A percentile compares a stretch with the other conserved stretches of the same genome.
Conservation (phyloP, 2,888 invertebrate species). For the Mimas tiliae region DNA sequence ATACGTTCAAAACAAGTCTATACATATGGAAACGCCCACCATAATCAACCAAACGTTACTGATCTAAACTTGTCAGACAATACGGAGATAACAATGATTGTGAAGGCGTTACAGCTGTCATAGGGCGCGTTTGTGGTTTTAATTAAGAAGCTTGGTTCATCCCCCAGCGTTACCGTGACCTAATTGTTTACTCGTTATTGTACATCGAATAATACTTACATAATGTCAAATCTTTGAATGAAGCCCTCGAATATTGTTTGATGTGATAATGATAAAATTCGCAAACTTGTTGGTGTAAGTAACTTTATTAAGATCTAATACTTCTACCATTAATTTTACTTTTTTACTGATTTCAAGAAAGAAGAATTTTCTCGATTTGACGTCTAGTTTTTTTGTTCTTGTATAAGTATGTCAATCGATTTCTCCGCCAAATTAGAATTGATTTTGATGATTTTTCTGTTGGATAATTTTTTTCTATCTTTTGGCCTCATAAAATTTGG, state of each 20-base stretch:
- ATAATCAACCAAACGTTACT: background rate
- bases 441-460: too few species aligned
- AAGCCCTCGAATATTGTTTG: conserved; percentile 28
- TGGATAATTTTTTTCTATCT: too few species aligned
- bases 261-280: conserved; percentile 26
- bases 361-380: too few species aligned
- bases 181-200: conserved; percentile 34
- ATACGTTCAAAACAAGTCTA: background rate
- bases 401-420: too few species aligned
- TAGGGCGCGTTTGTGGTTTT: conserved; percentile 62
- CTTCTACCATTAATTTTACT: background rate
- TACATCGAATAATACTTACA: conserved; percentile 32
- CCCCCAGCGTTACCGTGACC: conserved; percentile 44
- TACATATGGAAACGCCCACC: background rate
- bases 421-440: too few species aligned
- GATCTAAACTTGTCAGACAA: conserved; percentile 21
- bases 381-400: too few species aligned
- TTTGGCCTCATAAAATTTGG: too few species aligned
- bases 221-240: conserved; percentile 4
- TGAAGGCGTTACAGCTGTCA: conserved; percentile 68
- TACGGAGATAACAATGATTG: conserved; percentile 58
- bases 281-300: background rate
- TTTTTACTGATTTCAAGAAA: background rate
- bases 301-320: background rate
- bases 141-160: conserved; percentile 67